These are phyloP conservation scores for Ridgeia piscesae DNA, from an alignment of 1,140 invertebrate genomes.

Conservation along the genomic window DNA sequence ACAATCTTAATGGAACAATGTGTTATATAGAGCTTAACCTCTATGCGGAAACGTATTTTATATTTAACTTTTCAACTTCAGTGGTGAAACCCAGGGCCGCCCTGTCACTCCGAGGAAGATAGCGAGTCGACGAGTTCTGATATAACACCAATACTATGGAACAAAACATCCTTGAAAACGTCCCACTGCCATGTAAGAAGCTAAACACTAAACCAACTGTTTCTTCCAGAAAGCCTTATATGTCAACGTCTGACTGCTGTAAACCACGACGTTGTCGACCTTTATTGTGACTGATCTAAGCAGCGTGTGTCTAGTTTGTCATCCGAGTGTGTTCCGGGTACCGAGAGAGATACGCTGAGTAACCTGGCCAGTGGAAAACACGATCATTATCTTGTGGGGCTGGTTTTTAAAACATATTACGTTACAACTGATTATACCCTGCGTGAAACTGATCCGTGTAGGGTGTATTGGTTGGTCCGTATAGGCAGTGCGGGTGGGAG, in stretches of 20 bases:
- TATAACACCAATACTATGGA: neutral
- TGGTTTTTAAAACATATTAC: neutral
- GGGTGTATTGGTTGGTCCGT: neutral
- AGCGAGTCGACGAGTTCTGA: neutral
- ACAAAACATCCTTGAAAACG: no score
- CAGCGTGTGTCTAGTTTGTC: neutral
- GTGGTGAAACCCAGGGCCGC: no score
- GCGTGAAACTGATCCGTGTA: neutral
- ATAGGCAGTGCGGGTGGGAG: no score
- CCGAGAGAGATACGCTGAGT: neutral
- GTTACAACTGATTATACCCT: neutral
- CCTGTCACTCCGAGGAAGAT: neutral
- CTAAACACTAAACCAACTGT: no score
- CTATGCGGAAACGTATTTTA: neutral
- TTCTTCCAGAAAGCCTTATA: no score
- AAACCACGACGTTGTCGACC: neutral
- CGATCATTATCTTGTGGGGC: neutral
- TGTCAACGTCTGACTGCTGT: no score
- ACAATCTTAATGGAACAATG: no score
- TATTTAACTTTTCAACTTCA: no score
- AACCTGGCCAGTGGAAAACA: neutral
- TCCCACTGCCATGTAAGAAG: no score
- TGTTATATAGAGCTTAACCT: no score
- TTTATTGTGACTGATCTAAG: neutral
- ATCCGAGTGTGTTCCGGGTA: neutral